Evolutionary conservation across 1,140 invertebrate genomes (phyloP).

Genomic region (Drosophila pseudoananassae): DNA sequence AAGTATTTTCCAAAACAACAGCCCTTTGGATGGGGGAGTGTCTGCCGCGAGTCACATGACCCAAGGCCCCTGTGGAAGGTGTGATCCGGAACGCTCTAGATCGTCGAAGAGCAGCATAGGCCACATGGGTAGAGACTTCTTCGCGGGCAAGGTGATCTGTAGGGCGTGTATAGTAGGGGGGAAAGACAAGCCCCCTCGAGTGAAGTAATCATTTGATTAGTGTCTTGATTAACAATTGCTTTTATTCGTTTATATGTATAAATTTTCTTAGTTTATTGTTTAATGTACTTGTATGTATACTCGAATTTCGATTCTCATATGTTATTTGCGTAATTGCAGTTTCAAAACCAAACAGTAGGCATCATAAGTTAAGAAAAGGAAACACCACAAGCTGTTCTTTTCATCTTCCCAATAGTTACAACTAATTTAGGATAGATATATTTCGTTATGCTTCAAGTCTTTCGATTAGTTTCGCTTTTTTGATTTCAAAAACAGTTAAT

Average conservation of each 20-base stretch:
- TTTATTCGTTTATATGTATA: constrained; percentile 55
- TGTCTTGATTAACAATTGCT: constrained; percentile 69
- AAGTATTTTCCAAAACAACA: constrained; percentile 21
- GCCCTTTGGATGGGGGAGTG: constrained; percentile 15
- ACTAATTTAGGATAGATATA: constrained; percentile 13
- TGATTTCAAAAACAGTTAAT: constrained; percentile 11
- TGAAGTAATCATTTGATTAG: constrained; percentile 32
- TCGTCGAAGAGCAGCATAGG: background rate
- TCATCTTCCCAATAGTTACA: constrained; percentile 6
- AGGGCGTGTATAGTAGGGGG: background rate
- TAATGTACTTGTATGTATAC: constrained; percentile 38
- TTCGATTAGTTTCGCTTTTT: constrained; percentile 16
- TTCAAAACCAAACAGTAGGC: background rate
- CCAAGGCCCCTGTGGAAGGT: background rate
- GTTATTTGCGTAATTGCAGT: background rate
- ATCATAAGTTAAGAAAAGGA: constrained; percentile 26
- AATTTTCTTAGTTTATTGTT: constrained; percentile 44
- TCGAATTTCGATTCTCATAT: constrained; percentile 28
- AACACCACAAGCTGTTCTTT: constrained; percentile 11
- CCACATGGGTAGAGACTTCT: too few relatives aligned
- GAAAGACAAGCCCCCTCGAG: constrained; percentile 4
- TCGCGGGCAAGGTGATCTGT: constrained; percentile 9
- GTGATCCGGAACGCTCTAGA: constrained; percentile 8
- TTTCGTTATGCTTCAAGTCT: constrained; percentile 36
- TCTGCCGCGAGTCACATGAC: constrained; percentile 27